Percentiles rank a stretch among this genome's conserved stretches.
These are phyloP conservation scores for Bubalus kerabau DNA, from an alignment of 2,113 vertebrate genomes.

Conservation along the genomic window DNA sequence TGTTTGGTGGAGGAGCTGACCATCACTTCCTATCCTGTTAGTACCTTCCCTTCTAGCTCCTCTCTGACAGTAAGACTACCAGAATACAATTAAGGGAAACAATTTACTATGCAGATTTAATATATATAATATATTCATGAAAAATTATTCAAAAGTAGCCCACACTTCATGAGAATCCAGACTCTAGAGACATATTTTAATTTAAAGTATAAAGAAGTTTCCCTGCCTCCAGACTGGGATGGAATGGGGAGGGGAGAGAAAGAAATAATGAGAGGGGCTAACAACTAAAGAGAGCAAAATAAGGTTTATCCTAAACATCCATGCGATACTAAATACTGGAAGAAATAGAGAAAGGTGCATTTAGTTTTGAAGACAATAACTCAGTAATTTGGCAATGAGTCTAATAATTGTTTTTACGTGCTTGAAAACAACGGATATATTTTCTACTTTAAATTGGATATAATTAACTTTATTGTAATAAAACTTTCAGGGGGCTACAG, in stretches of 20 bases:
- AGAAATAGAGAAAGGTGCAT: neutral
- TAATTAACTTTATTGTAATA: neutral
- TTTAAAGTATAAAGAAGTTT: neutral
- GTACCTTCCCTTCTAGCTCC: neutral
- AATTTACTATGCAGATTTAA: neutral
- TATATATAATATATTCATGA: neutral
- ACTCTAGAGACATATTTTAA: neutral
- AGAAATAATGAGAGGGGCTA: neutral
- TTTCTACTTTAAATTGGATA: neutral
- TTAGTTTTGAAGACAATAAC: neutral
- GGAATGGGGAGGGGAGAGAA: neutral
- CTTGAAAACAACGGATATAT: neutral
- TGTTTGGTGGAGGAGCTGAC: neutral
- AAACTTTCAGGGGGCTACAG: neutral
- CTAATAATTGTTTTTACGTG: neutral
- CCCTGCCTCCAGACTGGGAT: neutral
- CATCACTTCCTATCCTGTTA: neutral
- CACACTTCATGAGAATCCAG: neutral
- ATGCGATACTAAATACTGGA: neutral
- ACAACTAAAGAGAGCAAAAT: neutral
- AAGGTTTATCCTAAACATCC: neutral
- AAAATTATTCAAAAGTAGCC: neutral
- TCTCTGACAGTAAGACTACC: neutral
- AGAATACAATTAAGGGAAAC: neutral
- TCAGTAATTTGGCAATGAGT: neutral